These are phyloP conservation scores for Papilio helenus DNA, from an alignment of 1,140 invertebrate genomes.

Conservation along the genomic window DNA sequence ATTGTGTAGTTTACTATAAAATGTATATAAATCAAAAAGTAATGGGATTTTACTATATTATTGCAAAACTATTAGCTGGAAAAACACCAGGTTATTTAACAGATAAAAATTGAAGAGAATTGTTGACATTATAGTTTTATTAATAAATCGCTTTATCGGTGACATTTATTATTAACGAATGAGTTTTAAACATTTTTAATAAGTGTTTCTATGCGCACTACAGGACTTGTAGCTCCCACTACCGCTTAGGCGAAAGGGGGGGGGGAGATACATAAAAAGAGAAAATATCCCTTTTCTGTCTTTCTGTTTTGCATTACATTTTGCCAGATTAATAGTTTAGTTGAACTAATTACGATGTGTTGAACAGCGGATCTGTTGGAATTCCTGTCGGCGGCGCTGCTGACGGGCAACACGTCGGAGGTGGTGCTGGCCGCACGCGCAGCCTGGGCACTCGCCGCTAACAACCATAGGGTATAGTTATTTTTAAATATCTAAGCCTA, in stretches of 20 bases:
- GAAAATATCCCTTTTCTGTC: no score
- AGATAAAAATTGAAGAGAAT: background rate
- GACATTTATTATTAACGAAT: background rate
- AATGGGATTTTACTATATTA: background rate
- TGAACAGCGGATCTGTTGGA: conserved; percentile 67
- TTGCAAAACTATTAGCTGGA: background rate
- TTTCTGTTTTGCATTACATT: background rate
- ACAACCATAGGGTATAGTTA: conserved; percentile 71
- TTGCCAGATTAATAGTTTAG: background rate
- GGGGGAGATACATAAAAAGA: no score
- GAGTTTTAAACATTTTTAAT: background rate
- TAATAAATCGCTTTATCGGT: background rate
- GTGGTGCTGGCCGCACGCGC: conserved; percentile 65
- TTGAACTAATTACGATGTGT: background rate
- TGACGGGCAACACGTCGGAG: conserved; percentile 62
- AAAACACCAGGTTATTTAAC: background rate
- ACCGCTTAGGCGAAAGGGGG: no score
- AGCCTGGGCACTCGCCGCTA: conserved; percentile 72
- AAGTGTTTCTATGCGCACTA: background rate
- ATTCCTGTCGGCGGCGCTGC: conserved; percentile 59
- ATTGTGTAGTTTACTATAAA: background rate
- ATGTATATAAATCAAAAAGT: background rate
- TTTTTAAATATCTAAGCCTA: background rate
- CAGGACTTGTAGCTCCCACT: no score
- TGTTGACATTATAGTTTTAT: background rate